Percentiles rank a stretch among this genome's conserved stretches.
phyloP scores from a whole-genome alignment of 2,888 invertebrate genomes.

The Empis livida region DNA sequence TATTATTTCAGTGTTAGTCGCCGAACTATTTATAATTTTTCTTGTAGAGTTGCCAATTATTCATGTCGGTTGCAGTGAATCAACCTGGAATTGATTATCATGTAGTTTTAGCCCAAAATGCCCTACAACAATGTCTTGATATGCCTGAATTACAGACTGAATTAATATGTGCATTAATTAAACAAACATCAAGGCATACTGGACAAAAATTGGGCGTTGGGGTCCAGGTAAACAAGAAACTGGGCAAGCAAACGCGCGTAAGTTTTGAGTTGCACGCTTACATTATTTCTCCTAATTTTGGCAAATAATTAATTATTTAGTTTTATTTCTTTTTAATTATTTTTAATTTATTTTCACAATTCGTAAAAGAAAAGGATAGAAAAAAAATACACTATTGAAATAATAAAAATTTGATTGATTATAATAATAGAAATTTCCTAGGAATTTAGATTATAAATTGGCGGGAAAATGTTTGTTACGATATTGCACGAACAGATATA shows the following conservation, averaged over 20 bases:
- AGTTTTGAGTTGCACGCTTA: conserved; percentile 46
- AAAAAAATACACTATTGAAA: no score
- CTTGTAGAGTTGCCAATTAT: conserved; percentile 78
- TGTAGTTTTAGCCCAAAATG: conserved; percentile 92
- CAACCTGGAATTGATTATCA: conserved; percentile 95
- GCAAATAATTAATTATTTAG: background rate
- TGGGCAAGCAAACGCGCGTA: conserved; percentile 49
- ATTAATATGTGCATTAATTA: conserved; percentile 79
- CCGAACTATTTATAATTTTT: no score
- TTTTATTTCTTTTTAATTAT: background rate
- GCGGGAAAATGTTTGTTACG: no score
- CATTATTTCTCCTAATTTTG: conserved; percentile 12
- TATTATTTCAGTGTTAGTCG: no score
- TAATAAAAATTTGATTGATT: no score
- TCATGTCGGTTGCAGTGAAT: conserved; percentile 92
- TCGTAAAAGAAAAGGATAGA: background rate
- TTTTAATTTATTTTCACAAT: background rate
- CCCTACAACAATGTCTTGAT: conserved; percentile 82
- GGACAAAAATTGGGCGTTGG: conserved; percentile 68
- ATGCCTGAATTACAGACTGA: conserved; percentile 86
- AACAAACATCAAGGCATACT: conserved; percentile 82
- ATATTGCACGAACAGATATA: no score
- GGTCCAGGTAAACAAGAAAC: conserved; percentile 70
- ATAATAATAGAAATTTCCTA: no score
- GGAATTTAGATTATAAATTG: no score